Evolutionary conservation across 1,140 invertebrate genomes (phyloP), one percentile per base, ranked within the genome.

Genomic region (Muscidifurax raptorellus): DNA sequence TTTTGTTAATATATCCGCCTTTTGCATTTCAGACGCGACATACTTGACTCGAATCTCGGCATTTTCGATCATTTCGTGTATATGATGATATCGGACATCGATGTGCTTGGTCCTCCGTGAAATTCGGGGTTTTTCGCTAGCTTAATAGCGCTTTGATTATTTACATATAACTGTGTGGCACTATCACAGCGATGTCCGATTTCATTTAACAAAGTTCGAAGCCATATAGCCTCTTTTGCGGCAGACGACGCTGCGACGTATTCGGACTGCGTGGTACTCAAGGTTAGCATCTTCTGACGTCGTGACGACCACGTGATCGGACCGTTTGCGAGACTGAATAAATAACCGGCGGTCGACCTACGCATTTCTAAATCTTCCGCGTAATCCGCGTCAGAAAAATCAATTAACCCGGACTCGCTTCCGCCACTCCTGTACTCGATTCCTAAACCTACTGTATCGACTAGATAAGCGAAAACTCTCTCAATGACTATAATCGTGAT

Each of bases 401-500:
- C 66, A 9, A 27, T 27, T 10, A 66, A n/a, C 30, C 18, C 6
- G 18, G 28, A 9, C 2, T 18, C 13, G 15, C 7, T 66, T 40
- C 28, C n/a, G 7, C 18, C 7, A 10, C 15, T 78, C 28, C n/a
- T 36, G 7, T 28, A 27, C 18, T 30, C 6, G 6, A 32, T 78
- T 18, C 9, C 25, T 18, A 22, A 6, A 18, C 7, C 25, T 6
- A 25, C 6, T 12, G 78, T 80, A n/a, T 64, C 47, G 6, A 28
- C 18, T 22, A 80, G 25, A 80, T 80, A 80, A 6, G 10, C 6
- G 4, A 80, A 28, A 9, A 80, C 18, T 7, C 78, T 64, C 25
- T 80, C 86, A 86, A 25, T 85, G 83, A 0, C 47, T 5, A 1
- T 27, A 0, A 30, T 44, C 40, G 25, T 80, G 77, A 32, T 59